Percentiles rank a stretch among this genome's conserved stretches.
Conservation (phyloP, 2,113 vertebrate genomes). For the Lanius ludovicianus region DNA sequence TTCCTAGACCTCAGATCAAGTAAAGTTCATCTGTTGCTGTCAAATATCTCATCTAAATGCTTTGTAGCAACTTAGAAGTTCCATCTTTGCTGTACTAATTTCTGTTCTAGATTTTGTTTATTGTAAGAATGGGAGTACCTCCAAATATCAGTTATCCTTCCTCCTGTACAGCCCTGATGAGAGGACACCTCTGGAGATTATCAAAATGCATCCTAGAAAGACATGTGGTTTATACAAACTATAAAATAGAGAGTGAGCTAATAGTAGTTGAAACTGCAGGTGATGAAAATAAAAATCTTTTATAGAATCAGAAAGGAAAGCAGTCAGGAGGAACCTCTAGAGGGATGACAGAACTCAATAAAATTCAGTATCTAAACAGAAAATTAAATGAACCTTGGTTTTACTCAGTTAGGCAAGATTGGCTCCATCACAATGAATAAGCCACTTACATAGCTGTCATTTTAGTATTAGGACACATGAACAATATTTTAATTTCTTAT, state of each 20-base stretch:
- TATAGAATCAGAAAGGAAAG: not conserved
- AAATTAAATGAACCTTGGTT: not conserved
- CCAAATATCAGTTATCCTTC: not conserved
- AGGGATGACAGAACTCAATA: not conserved
- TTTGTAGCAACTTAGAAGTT: not conserved
- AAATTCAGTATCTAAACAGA: not conserved
- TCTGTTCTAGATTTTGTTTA: not conserved
- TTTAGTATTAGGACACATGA: not conserved
- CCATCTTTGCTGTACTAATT: not conserved
- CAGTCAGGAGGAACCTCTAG: not conserved
- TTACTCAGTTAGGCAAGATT: not conserved
- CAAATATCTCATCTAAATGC: not conserved
- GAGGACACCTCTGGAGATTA: not conserved
- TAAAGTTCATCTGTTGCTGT: not conserved
- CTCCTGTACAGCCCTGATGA: not conserved
- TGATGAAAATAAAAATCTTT: not conserved
- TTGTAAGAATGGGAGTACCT: not conserved
- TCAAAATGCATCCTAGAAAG: not conserved
- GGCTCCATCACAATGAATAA: not conserved
- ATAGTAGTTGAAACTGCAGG: not conserved
- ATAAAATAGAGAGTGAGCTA: not conserved
- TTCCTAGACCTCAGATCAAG: not conserved
- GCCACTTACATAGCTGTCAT: not conserved
- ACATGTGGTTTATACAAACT: not conserved
- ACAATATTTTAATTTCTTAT: not conserved